A percentile compares a stretch with the other conserved stretches of the same genome.
Evolutionary conservation across 2,888 invertebrate genomes (phyloP).

Genomic region (Platycheirus rosarum): DNA sequence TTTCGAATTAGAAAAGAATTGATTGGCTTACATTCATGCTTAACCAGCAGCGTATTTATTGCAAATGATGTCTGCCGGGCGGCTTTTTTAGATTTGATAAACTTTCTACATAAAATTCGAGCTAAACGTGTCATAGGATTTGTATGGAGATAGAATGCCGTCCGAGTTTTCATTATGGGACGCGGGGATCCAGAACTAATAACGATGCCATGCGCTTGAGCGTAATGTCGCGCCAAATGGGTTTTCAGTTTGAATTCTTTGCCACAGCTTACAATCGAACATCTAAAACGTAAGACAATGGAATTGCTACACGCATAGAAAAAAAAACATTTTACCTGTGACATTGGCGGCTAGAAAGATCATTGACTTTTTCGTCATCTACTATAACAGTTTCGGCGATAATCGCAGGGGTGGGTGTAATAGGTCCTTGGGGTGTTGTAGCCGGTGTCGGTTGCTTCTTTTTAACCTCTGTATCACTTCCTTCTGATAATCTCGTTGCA

Average conservation of each 20-base stretch:
- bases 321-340: constrained; percentile 78
- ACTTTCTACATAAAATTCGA: constrained; percentile 91
- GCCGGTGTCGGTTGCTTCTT: constrained; percentile 79
- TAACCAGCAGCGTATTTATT: constrained; percentile 90
- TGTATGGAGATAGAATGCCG: constrained; percentile 97
- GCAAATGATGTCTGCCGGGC: constrained; percentile 93
- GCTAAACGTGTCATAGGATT: constrained; percentile 95
- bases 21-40: constrained; percentile 90
- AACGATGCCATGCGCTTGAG: constrained; percentile 91
- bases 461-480: constrained; percentile 82
- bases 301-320: not conserved
- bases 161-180: constrained; percentile 98
- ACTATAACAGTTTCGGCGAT: constrained; percentile 74
- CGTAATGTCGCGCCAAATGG: constrained; percentile 96
- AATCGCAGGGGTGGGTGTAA: constrained; percentile 68
- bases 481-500: constrained; percentile 84
- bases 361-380: constrained; percentile 84
- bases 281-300: constrained; percentile 86
- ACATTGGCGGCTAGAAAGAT: constrained; percentile 81
- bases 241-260: constrained; percentile 98
- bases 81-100: constrained; percentile 92
- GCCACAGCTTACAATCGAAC: constrained; percentile 94
- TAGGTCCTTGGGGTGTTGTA: constrained; percentile 75
- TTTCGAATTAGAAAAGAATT: not conserved
- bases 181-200: constrained; percentile 91